Base-by-base conservation (phyloP, 1,140 invertebrate species). In the Archivesica marissinica region DNA sequence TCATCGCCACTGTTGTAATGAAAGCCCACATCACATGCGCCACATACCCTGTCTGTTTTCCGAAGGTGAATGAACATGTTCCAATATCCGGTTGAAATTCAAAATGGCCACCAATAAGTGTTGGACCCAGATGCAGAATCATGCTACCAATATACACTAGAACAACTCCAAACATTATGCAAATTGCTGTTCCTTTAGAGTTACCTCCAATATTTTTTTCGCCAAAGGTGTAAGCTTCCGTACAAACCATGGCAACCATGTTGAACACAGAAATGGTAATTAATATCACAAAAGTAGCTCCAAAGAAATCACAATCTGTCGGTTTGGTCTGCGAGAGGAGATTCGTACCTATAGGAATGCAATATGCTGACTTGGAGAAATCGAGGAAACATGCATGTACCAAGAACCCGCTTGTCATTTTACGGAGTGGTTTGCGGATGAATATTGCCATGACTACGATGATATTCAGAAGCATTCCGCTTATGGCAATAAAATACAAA, bases 51-150 rank as follows among this genome's bases (percentile, higher is more conserved):
- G 91, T 91, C 3, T 92, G 88, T 68, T 92, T 88, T 64, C 93
- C 93, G 35, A 93, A 90, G 15, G 88, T 85, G 84, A 94, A 94
- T 30, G 93, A 88, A 75, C 93, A 94, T 85, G 90, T 93, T 9
- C 93, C 93, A 41, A 94, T 93, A 50, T 93, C 88, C 0, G 90
- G 87, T 79, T 93, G 90, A 85, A 92, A 94, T 64, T 90, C 89
- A 86, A 94, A 93, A 88, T 92, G 89, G 61, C 93, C 93, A 38
- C 93, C 93, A 68, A 94, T 94, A 15, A 94, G 86, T 13, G 93
- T 94, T 54, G 93, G 93, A 30, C 93, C 93, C 25, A 94, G 90
- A 86, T 94, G 93, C 17, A 94, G 87, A 59, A 94, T 93, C 6
- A 93, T 78, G 72, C 93, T 93, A 17, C 90, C 92, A 30, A 92